phyloP scores from a whole-genome alignment of 2,888 invertebrate genomes.

The Melitaea athalia region DNA sequence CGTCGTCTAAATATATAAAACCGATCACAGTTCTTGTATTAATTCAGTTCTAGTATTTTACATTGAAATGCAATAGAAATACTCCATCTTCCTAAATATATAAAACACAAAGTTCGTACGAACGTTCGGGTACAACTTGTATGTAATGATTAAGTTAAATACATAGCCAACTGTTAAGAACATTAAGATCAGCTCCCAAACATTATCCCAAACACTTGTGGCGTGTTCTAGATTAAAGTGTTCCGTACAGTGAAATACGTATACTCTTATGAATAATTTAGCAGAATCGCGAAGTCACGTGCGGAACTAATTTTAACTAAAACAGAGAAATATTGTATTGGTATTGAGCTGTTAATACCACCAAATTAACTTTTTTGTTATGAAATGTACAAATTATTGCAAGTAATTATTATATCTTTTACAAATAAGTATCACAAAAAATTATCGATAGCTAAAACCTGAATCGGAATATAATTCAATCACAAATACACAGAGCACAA shows the following conservation, averaged over 20 bases:
- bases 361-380: not conserved
- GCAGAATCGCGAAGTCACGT: conserved; percentile 59
- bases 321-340: conserved; percentile 45
- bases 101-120: not conserved
- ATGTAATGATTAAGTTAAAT: conserved; percentile 5
- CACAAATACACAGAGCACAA: too few relatives aligned
- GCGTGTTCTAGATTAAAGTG: conserved; percentile 26
- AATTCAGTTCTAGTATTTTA: too few relatives aligned
- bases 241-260: conserved; percentile 25
- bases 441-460: too few relatives aligned
- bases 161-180: conserved; percentile 5
- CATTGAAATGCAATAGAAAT: too few relatives aligned
- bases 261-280: conserved; percentile 60
- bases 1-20: too few relatives aligned
- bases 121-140: not conserved
- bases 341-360: conserved; percentile 38
- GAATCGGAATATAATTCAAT: too few relatives aligned
- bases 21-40: too few relatives aligned
- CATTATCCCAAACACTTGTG: conserved; percentile 24
- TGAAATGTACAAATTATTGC: too few relatives aligned
- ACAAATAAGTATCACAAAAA: too few relatives aligned
- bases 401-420: too few relatives aligned
- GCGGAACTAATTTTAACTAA: conserved; percentile 58
- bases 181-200: conserved; percentile 17
- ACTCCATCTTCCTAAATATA: too few relatives aligned